phyloP scores from a whole-genome alignment of 2,113 vertebrate species.

The Cercopithecus mona region DNA sequence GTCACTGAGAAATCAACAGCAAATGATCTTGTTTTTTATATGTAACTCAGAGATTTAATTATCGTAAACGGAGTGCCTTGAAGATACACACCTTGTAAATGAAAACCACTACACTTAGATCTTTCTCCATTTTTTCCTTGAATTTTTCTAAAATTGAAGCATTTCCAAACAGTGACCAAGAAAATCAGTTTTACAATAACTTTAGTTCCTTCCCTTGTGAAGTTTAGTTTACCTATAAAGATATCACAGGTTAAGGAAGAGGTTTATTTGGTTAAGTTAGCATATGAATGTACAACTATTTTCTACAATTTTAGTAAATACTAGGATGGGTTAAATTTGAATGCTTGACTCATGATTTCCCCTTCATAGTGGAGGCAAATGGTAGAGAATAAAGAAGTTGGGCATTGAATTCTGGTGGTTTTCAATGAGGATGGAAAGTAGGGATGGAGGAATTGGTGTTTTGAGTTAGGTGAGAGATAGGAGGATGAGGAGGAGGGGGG shows the following conservation, averaged over 20 bases:
- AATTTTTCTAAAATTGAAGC: neutral
- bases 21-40: neutral
- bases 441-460: neutral
- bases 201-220: neutral
- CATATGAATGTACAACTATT: neutral
- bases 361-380: neutral
- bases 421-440: neutral
- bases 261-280: neutral
- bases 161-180: neutral
- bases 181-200: neutral
- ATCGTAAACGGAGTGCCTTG: neutral
- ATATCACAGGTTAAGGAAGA: neutral
- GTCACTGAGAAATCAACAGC: neutral
- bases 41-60: neutral
- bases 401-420: neutral
- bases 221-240: neutral
- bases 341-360: neutral
- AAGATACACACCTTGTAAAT: neutral
- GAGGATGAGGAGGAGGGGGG: neutral
- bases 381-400: neutral
- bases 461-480: neutral
- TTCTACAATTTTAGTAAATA: neutral
- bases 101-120: neutral
- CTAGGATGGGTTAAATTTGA: neutral
- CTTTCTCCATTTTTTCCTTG: neutral